Evolutionary conservation across 2,888 invertebrate genomes (phyloP).

Genomic region (Dusona sp.): DNA sequence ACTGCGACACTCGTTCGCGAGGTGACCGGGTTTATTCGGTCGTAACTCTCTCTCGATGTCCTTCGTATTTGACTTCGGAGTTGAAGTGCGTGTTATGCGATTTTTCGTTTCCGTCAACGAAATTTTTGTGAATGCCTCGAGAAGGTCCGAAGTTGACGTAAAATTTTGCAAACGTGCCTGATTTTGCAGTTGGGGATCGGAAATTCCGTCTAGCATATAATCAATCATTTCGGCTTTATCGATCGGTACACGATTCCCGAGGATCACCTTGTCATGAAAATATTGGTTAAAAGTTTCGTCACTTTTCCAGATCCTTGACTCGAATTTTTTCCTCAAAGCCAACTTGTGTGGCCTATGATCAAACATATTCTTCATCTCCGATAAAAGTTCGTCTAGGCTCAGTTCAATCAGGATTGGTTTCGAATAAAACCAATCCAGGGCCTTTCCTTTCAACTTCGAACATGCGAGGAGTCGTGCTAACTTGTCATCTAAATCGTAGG

Average conservation of each 20-base stretch:
- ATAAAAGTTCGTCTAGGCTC: conserved; percentile 54
- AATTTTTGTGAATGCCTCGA: conserved; percentile 47
- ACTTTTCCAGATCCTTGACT: conserved; percentile 63
- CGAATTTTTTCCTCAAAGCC: conserved; percentile 61
- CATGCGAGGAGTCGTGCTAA: conserved; percentile 45
- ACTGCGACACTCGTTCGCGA: conserved; percentile 9
- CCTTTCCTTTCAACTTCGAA: conserved; percentile 63
- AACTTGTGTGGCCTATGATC: conserved; percentile 57
- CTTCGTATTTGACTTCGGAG: neutral
- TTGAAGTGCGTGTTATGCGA: neutral
- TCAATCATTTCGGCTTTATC: conserved; percentile 58
- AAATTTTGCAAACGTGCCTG: conserved; percentile 61
- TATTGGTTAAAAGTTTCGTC: conserved; percentile 67
- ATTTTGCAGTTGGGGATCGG: conserved; percentile 50
- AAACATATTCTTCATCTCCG: conserved; percentile 63
- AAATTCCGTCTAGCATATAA: conserved; percentile 67
- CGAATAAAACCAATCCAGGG: conserved; percentile 63
- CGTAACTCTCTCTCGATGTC: no score
- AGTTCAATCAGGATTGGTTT: conserved; percentile 53
- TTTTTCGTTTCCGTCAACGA: conserved; percentile 8
- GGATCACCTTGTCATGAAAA: conserved; percentile 65
- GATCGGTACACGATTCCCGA: conserved; percentile 64
- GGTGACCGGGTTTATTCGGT: conserved; percentile 17
- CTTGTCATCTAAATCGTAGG: conserved; percentile 61
- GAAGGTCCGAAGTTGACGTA: neutral